phyloP scores from a whole-genome alignment of 35 echinoderm and acorn worm genomes.

The Ptychodera flava region DNA sequence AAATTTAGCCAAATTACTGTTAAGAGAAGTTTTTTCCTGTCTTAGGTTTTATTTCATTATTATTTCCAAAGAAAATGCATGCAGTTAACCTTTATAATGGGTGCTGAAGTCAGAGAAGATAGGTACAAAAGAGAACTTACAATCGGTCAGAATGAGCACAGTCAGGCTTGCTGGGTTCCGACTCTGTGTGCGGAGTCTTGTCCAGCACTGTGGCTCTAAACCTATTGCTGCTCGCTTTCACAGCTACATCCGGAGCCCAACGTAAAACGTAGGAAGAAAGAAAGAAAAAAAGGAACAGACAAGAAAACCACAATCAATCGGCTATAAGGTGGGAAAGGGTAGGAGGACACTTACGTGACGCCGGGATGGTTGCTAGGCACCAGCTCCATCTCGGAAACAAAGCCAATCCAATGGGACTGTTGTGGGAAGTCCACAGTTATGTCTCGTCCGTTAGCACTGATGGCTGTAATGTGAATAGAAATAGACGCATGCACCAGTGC shows the following conservation, averaged over 20 bases:
- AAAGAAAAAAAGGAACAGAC: neutral
- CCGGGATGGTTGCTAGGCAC: constrained; percentile 78
- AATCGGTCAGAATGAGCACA: neutral
- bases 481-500: neutral
- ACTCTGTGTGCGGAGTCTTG: neutral
- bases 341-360: constrained; percentile 65
- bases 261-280: no score
- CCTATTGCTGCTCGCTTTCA: neutral
- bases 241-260: neutral
- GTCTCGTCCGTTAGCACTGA: constrained; percentile 96
- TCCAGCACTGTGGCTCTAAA: neutral
- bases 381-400: constrained; percentile 95
- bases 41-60: no score
- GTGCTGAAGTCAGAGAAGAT: neutral
- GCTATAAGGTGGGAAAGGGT: neutral
- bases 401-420: constrained; percentile 88
- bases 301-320: neutral
- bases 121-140: neutral
- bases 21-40: no score
- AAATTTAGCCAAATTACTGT: no score
- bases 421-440: constrained; percentile 98
- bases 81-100: no score
- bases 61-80: no score
- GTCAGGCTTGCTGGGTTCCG: neutral
- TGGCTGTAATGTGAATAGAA: constrained; percentile 35